A percentile compares a stretch with the other conserved stretches of the same genome.
These are phyloP conservation scores for Dasyprocta punctata DNA, from an alignment of 2,113 vertebrate genomes.

Conservation along the genomic window DNA sequence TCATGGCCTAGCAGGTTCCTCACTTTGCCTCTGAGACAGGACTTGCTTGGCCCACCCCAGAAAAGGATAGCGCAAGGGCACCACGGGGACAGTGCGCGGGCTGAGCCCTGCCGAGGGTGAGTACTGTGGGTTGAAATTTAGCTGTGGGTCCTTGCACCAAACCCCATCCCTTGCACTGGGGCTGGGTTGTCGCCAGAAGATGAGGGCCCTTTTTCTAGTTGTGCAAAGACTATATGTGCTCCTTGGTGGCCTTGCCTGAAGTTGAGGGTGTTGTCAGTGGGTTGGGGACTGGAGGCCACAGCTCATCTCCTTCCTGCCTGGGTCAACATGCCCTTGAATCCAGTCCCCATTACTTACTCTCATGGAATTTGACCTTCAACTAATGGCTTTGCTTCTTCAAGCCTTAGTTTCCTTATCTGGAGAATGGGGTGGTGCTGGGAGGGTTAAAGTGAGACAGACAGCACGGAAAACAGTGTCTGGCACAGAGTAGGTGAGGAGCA, in stretches of 20 bases:
- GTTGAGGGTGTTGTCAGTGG: no score
- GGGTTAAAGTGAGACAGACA: not conserved
- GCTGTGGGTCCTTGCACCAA: not conserved
- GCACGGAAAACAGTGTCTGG: not conserved
- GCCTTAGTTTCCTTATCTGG: constrained; percentile 6
- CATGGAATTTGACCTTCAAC: constrained; percentile 22
- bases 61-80: not conserved
- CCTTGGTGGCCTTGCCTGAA: not conserved
- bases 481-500: not conserved
- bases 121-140: not conserved
- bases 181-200: not conserved
- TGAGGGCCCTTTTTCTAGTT: not conserved
- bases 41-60: not conserved
- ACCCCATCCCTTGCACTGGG: not conserved
- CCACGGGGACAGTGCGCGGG: not conserved
- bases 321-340: constrained; percentile 24
- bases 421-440: not conserved
- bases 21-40: not conserved
- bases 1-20: not conserved
- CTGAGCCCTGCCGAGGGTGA: not conserved
- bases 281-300: not conserved
- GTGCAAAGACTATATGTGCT: not conserved
- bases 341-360: not conserved
- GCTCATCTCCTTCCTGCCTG: not conserved
- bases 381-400: not conserved